These are phyloP conservation scores for Sycophaga agraensis DNA, from an alignment of 1,140 invertebrate species.

Conservation along the genomic window DNA sequence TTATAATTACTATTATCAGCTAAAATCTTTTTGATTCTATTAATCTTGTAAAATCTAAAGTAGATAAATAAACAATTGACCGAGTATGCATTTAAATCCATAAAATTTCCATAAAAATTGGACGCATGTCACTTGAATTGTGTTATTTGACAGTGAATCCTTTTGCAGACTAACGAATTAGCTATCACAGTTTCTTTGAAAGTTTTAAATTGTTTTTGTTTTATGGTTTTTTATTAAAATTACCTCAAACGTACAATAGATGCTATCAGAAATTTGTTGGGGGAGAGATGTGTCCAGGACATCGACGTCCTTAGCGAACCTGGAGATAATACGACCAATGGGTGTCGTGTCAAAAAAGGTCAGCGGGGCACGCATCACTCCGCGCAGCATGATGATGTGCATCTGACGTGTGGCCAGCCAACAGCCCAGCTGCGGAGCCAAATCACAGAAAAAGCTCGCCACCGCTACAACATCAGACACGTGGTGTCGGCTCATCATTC, in stretches of 20 bases:
- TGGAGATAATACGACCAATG: slow-evolving; percentile 79
- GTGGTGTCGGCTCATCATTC: slow-evolving; percentile 23
- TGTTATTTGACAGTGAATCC: too few species aligned
- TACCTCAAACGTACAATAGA: slow-evolving; percentile 83
- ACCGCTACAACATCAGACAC: slow-evolving; percentile 62
- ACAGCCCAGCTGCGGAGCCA: slow-evolving; percentile 70
- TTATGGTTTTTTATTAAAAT: slow-evolving; percentile 38
- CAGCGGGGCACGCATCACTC: slow-evolving; percentile 74
- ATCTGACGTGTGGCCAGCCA: slow-evolving; percentile 73
- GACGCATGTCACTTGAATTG: too few species aligned
- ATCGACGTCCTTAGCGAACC: slow-evolving; percentile 81
- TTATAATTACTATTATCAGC: too few species aligned
- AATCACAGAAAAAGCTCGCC: slow-evolving; percentile 68
- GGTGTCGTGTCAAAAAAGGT: slow-evolving; percentile 89
- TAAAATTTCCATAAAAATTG: too few species aligned
- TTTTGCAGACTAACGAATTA: too few species aligned
- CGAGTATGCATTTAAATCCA: too few species aligned
- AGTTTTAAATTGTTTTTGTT: too few species aligned
- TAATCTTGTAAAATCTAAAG: too few species aligned
- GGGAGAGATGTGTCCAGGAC: slow-evolving; percentile 74
- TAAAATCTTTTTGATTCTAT: too few species aligned
- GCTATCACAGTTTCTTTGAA: too few species aligned
- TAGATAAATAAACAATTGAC: too few species aligned
- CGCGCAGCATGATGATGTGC: slow-evolving; percentile 74
- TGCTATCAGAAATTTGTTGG: slow-evolving; percentile 68